Evolutionary conservation across 2,888 invertebrate species (phyloP), one percentile per base, ranked within the genome.

Genomic region (Orgyia antiqua): DNA sequence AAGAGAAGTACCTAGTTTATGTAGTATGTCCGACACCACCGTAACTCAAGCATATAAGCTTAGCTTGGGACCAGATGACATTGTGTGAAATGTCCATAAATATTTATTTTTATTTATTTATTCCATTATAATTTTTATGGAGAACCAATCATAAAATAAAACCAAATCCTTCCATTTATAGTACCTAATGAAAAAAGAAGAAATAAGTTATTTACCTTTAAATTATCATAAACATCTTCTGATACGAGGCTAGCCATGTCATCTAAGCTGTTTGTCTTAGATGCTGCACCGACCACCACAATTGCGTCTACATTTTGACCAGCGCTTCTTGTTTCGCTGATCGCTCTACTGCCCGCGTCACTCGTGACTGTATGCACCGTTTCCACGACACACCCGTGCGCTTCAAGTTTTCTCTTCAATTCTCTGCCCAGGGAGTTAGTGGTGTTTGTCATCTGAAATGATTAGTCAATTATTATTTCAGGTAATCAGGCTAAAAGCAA

Each of bases 161-260:
- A n/a, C n/a, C n/a, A n/a, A n/a, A n/a, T n/a, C n/a, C n/a, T n/a
- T n/a, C n/a, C n/a, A n/a, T n/a, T n/a, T n/a, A n/a, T n/a, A n/a
- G n/a, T n/a, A n/a, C n/a, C n/a, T n/a, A n/a, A n/a, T n/a, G n/a
- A n/a, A n/a, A n/a, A n/a, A n/a, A n/a, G n/a, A n/a, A n/a, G n/a
- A n/a, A n/a, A n/a, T n/a, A n/a, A n/a, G n/a, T n/a, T 23, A 25
- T 28, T 41, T 51, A 80, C 84, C 67, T 71, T 78, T 49, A 84
- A 63, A 59, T 84, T 83, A 31, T 52, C 45, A 51, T 75, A 68
- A 13, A 82, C 66, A 34, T 84, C 84, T 39, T 73, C 69, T 7
- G 66, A 59, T 5, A 84, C 72, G 5, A 78, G 42, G 10, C 50
- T 42, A 5, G 73, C 55, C 34, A 84, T 60, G 18, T 67, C 72